phyloP scores from a whole-genome alignment of 2,113 vertebrate genomes.

The Hyla sarda region DNA sequence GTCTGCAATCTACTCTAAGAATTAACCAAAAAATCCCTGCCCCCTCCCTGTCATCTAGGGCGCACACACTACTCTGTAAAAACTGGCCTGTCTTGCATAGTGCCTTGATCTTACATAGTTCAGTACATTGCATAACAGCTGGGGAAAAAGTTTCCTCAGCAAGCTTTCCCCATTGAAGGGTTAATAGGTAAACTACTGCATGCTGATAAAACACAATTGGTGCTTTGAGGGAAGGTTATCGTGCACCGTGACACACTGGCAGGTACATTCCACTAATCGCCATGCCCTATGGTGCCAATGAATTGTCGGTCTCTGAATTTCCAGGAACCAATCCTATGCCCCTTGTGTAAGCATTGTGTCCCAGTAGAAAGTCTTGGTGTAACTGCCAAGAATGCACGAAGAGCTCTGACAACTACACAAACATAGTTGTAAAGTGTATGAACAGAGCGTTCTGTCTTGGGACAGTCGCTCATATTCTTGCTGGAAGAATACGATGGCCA shows the following conservation, averaged over 20 bases:
- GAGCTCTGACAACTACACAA: background rate
- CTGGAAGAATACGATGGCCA: background rate
- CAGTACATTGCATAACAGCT: background rate
- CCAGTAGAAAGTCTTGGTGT: background rate
- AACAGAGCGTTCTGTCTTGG: conserved; percentile 35
- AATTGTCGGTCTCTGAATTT: conserved; percentile 40
- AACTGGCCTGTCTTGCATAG: background rate
- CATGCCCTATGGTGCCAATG: background rate
- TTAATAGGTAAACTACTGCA: background rate
- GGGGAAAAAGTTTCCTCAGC: background rate
- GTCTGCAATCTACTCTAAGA: background rate
- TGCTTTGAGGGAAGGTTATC: background rate
- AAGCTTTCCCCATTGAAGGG: too few relatives aligned
- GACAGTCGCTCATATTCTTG: conserved; percentile 25
- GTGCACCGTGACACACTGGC: background rate
- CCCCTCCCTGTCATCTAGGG: background rate
- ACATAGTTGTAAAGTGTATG: conserved; percentile 5
- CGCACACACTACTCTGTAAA: background rate
- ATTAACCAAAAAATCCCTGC: background rate
- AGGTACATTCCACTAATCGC: background rate
- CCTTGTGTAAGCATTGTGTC: conserved; percentile 43
- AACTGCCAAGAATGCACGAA: conserved; percentile 28
- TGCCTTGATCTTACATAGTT: background rate
- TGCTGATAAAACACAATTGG: background rate
- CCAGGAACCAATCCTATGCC: conserved; percentile 46